Evolutionary conservation across 2,797 vertebrate species (phyloP), one percentile per base, ranked within the genome.

Genomic region (Leucoraja ocellata): DNA sequence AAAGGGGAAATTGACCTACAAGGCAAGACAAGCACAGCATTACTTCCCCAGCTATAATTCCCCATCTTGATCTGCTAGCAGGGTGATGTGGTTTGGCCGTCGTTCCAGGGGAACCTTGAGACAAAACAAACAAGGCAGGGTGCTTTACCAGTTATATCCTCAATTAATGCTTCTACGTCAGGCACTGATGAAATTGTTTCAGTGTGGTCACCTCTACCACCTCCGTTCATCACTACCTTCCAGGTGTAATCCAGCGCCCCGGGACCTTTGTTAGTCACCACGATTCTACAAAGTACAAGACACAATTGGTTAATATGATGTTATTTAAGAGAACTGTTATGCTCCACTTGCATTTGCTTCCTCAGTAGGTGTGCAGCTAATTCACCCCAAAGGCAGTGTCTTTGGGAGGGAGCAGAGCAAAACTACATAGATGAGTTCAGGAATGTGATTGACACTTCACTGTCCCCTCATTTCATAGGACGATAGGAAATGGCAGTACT

Each of bases 181-280:
- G 39, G 21, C n/a, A 21, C 16, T 0, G 63, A 61, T 13, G 25
- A 68, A 88, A 10, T 25, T 84, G 25, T 11, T 28, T 28, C 3
- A 1, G 4, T 2, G 39, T 58, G 3, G 80, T 93, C 91, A 0
- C 46, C 8, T 46, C 93, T 95, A 92, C 93, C 94, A n/a, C 58
- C 93, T 6, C 94, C 93, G 71, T 97, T 96, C 93, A 95, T 95
- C 63, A 94, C 65, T 1, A 95, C 93, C 93, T 94, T 93, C 97
- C 98, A 98, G 93, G 61, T 96, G 95, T 97, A 99, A 68, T 98
- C 96, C 94, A 99, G 94, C 83, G 95, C 94, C 93, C 98, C 96
- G 0, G 11, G 93, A n/a, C 98, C 97, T 0, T 94, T 94, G 94
- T 99, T 99, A 74, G 83, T 81, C 36, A 98, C 94, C 14, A 95